Base-by-base conservation (phyloP, 2,113 vertebrate genomes). In the Bubalus kerabau region DNA sequence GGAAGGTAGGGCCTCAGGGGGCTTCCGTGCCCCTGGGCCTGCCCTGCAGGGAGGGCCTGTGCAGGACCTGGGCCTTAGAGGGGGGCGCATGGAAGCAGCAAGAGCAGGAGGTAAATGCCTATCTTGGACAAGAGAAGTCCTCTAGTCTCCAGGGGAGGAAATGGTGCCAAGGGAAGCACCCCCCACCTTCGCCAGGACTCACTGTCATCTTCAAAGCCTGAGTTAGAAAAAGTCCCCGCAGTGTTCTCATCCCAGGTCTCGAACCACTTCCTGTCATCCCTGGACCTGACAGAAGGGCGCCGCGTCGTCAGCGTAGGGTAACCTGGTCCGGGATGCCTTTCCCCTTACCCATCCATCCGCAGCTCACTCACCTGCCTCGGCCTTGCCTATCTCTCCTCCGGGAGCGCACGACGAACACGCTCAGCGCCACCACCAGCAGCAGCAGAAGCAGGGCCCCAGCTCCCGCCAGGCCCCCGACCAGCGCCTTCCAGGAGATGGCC, bases 211-310 rank as follows among this genome's bases (percentile, higher is more conserved):
- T 92, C 2, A 6, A 90, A 93, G 83, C n/a, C 93, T 19, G 2
- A 1, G 15, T 95, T 91, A 40, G 83, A 80, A 89, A 98, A 98
- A 52, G 96, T 94, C 9, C 95, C 82, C 15, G 30, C 26, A 1
- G 8, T 30, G 50, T 52, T 52, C 19, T 95, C 83, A 80, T 97
- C 83, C 32, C 95, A 80, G 26, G 11, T 28, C 86, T 96, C 86
- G 0, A 86, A 40, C 95, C 93, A 93, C 21, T 78, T 78, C 32
- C 6, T 43, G 52, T 94, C 56, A 3, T 50, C 83, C 74, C 32
- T 14, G 50, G 26, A 59, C 91, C 97, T 97, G 60, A 2, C 46
- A 19, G 76, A 17, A 5, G 76, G 46, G 8, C 4, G 1, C 26
- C 15, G 2, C 1, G 2, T 0, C 0, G 40, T 95, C 87, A 95